Percentiles rank a stretch among this genome's conserved stretches.
Evolutionary conservation across 2,113 vertebrate genomes (phyloP).

Genomic region (Scolopax mira): DNA sequence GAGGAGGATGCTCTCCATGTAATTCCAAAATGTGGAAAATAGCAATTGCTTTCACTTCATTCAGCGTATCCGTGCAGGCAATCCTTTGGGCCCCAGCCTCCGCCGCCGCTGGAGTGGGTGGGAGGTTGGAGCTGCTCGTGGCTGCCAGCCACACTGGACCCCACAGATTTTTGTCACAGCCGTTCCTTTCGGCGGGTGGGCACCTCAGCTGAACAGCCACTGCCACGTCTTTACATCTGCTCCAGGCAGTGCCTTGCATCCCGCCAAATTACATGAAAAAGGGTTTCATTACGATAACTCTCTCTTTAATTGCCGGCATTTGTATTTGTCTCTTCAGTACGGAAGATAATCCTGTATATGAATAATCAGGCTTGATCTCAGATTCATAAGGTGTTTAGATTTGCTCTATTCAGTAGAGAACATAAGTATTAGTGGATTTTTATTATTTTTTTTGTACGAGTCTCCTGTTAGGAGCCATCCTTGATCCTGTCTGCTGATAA

Average conservation of each 20-base stretch:
- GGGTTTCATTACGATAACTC: not conserved
- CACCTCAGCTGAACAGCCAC: not conserved
- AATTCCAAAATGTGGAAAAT: slow-evolving; percentile 56
- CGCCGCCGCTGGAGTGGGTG: not conserved
- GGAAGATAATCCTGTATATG: slow-evolving; percentile 9
- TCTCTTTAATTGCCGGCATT: not conserved
- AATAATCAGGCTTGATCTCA: slow-evolving; percentile 24
- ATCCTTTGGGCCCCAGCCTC: not conserved
- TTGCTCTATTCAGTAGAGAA: slow-evolving; percentile 1
- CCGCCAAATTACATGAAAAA: not conserved
- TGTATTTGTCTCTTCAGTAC: not conserved
- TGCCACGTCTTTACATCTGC: accelerated
- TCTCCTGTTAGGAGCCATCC: slow-evolving; percentile 35
- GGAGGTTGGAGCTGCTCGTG: not conserved
- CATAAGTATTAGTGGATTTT: slow-evolving; percentile 23
- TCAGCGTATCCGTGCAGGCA: not conserved
- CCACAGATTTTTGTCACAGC: not conserved
- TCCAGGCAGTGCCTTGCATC: not conserved
- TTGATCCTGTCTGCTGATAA: slow-evolving; percentile 50
- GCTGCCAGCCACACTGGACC: not conserved
- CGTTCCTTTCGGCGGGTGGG: accelerated
- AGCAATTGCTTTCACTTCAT: slow-evolving; percentile 43
- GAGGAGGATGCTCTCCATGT: slow-evolving; percentile 23
- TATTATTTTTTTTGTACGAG: not conserved
- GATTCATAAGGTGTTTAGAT: slow-evolving; percentile 37